phyloP scores from a whole-genome alignment of 2,888 invertebrate species.

The Peribatodes rhomboidaria region DNA sequence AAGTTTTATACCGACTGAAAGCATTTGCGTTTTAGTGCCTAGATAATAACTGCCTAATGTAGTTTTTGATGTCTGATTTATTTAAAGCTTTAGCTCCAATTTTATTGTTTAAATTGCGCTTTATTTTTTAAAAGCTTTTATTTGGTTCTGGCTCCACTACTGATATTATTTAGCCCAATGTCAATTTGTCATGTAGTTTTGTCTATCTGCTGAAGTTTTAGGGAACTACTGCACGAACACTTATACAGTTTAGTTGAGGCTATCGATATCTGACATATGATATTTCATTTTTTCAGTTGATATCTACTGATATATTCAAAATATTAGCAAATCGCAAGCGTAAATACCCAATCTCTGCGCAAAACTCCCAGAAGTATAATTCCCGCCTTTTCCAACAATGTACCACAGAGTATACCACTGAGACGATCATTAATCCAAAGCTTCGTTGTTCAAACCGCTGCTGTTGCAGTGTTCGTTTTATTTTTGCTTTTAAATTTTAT shows the following conservation, averaged over 20 bases:
- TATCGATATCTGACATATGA: too few species aligned
- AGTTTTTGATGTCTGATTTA: constrained; percentile 12
- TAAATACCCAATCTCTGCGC: constrained; percentile 8
- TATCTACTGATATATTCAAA: not conserved
- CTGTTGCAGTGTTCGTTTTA: constrained; percentile 39
- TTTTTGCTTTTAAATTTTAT: constrained; percentile 31
- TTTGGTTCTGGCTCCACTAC: not conserved
- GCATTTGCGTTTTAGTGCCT: constrained; percentile 11
- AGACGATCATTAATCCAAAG: constrained; percentile 47
- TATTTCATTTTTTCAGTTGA: too few species aligned
- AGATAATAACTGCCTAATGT: constrained; percentile 8
- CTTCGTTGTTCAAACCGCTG: constrained; percentile 39
- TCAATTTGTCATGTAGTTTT: not conserved
- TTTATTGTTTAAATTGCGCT: not conserved
- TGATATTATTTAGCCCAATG: constrained; percentile 1
- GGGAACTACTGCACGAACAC: too few species aligned
- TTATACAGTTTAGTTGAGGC: too few species aligned
- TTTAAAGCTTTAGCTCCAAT: not conserved
- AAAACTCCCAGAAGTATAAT: constrained; percentile 11
- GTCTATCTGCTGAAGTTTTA: too few species aligned
- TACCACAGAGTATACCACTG: constrained; percentile 26
- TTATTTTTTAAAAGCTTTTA: not conserved
- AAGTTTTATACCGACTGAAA: constrained; percentile 15
- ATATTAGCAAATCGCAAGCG: not conserved
- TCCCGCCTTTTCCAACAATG: constrained; percentile 32